Evolutionary conservation across 2,113 vertebrate genomes (phyloP).

Genomic region (Lynx canadensis): DNA sequence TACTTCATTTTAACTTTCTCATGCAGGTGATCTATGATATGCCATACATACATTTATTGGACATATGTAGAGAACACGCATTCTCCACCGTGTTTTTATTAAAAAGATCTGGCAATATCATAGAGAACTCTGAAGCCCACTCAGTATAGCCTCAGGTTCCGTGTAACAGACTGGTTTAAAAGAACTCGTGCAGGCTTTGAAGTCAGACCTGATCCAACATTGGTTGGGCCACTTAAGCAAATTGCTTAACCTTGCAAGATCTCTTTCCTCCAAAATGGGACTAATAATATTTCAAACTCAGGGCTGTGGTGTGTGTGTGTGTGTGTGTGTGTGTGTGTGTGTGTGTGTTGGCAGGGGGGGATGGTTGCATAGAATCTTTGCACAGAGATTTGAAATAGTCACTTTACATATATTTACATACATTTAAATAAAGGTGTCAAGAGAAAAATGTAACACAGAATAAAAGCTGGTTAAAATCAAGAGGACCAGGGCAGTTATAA

Average conservation of each 20-base stretch:
- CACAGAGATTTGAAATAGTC: not conserved
- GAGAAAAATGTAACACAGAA: slow-evolving; percentile 46
- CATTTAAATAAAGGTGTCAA: slow-evolving; percentile 51
- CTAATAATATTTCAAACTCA: not conserved
- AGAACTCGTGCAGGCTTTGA: not conserved
- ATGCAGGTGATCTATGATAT: not conserved
- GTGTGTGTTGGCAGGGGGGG: not conserved
- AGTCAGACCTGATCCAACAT: not conserved
- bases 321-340: not conserved
- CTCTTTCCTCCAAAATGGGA: not conserved
- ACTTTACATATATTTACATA: slow-evolving; percentile 71
- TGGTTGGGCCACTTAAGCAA: not conserved
- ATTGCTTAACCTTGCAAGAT: not conserved
- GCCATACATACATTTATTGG: not conserved
- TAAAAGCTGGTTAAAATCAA: slow-evolving; percentile 41
- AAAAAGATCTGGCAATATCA: not conserved
- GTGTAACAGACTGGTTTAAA: not conserved
- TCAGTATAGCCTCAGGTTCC: not conserved
- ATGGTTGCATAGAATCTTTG: not conserved
- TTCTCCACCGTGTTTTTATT: not conserved
- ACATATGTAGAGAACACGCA: not conserved
- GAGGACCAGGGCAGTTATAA: slow-evolving; percentile 25
- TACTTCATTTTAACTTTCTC: not conserved
- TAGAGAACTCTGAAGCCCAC: not conserved
- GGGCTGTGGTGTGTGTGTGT: not conserved